Conservation (phyloP, 2,888 invertebrate genomes). For the Drosophila buzzatii region DNA sequence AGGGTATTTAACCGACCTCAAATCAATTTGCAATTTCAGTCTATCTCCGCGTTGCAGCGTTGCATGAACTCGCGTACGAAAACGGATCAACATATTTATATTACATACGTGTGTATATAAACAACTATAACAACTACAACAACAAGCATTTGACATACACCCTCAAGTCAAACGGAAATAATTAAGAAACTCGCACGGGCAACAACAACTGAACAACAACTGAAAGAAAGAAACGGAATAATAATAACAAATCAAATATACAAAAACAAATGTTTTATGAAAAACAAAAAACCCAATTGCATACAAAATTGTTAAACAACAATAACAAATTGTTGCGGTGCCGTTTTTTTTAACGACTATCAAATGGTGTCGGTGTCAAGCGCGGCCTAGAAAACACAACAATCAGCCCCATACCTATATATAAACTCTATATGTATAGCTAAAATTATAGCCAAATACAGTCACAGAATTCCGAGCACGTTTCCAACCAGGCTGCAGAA, state of each 20-base stretch:
- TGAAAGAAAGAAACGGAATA: slow-evolving; percentile 46
- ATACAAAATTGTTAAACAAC: slow-evolving; percentile 59
- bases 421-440: neutral
- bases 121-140: slow-evolving; percentile 30
- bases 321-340: slow-evolving; percentile 47
- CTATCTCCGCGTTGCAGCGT: slow-evolving; percentile 85
- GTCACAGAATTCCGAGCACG: slow-evolving; percentile 54
- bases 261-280: slow-evolving; percentile 19
- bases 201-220: slow-evolving; percentile 47
- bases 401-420: slow-evolving; percentile 4
- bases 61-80: slow-evolving; percentile 81
- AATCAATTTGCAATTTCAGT: slow-evolving; percentile 86
- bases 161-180: slow-evolving; percentile 66
- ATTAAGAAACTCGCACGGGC: slow-evolving; percentile 67
- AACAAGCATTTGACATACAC: slow-evolving; percentile 38
- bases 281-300: slow-evolving; percentile 55
- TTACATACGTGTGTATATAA: slow-evolving; percentile 14
- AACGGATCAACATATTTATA: slow-evolving; percentile 43
- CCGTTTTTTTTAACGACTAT: slow-evolving; percentile 61
- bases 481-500: slow-evolving; percentile 51
- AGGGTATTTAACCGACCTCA: slow-evolving; percentile 86
- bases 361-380: slow-evolving; percentile 76
- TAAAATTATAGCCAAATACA: slow-evolving; percentile 12
- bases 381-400: slow-evolving; percentile 76
- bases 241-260: slow-evolving; percentile 23